These are phyloP conservation scores for Brachirus orientalis DNA, from an alignment of 2,113 vertebrate genomes.

Conservation along the genomic window DNA sequence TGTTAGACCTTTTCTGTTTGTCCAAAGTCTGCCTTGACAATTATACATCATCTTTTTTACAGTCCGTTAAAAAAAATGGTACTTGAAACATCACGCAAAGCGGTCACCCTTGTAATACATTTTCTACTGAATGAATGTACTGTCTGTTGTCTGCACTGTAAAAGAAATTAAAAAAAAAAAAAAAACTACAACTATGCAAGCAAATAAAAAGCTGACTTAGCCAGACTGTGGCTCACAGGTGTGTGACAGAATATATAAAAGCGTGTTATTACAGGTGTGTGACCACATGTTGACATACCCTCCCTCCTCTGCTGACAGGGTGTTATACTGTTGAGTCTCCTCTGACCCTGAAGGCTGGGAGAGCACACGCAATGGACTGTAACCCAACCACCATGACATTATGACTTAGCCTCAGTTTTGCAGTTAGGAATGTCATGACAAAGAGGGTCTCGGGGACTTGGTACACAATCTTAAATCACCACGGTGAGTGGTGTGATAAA, in stretches of 20 bases:
- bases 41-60: neutral
- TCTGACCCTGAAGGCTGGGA: slow-evolving; percentile 39
- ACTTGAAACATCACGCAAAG: neutral
- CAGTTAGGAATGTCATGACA: slow-evolving; percentile 22
- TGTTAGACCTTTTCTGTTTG: neutral
- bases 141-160: slow-evolving; percentile 34
- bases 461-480: slow-evolving; percentile 23
- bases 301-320: slow-evolving; percentile 58
- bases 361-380: slow-evolving; percentile 39
- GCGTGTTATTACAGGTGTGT: slow-evolving; percentile 70
- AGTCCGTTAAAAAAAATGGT: slow-evolving; percentile 14
- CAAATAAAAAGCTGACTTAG: slow-evolving; percentile 57
- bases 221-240: slow-evolving; percentile 55
- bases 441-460: slow-evolving; percentile 11
- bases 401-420: slow-evolving; percentile 45
- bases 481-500: slow-evolving; percentile 23
- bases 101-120: neutral
- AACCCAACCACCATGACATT: slow-evolving; percentile 23
- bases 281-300: slow-evolving; percentile 57
- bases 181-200: slow-evolving; percentile 42
- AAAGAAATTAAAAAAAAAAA: slow-evolving; percentile 26
- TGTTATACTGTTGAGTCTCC: slow-evolving; percentile 41
- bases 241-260: slow-evolving; percentile 46
- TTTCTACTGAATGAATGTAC: slow-evolving; percentile 36
- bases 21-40: slow-evolving; percentile 15